A percentile compares a stretch with the other conserved stretches of the same genome.
These are phyloP conservation scores for Odontamblyopus lacepedii DNA, from an alignment of 2,797 vertebrate genomes.

Conservation along the genomic window DNA sequence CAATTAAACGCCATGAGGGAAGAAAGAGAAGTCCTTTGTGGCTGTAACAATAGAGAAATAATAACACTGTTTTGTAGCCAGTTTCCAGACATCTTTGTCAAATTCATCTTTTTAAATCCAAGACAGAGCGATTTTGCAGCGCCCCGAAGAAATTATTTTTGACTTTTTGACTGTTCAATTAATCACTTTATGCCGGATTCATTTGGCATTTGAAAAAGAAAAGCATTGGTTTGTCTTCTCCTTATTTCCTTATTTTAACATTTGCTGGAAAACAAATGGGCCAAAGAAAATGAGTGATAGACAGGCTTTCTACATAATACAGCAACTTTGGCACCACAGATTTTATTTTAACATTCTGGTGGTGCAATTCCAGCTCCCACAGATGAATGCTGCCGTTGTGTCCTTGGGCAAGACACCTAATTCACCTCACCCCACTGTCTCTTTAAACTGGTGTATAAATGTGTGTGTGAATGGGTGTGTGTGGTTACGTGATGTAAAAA, in stretches of 20 bases:
- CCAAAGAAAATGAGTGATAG: no score
- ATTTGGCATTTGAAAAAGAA: background rate
- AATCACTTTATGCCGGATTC: background rate
- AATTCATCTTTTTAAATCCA: background rate
- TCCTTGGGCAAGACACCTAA: no score
- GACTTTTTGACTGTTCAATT: background rate
- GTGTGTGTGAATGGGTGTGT: no score
- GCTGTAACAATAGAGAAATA: background rate
- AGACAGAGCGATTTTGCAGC: background rate
- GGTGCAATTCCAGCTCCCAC: no score
- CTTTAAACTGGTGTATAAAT: no score
- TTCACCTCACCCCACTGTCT: no score
- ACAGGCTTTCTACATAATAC: background rate
- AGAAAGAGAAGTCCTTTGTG: background rate
- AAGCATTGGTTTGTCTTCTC: background rate
- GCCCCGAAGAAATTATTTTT: background rate
- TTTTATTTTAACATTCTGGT: background rate
- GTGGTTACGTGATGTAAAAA: no score
- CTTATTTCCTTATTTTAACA: background rate
- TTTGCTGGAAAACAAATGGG: no score
- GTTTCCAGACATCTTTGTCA: background rate
- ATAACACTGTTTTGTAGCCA: background rate
- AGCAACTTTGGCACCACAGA: constrained; percentile 17
- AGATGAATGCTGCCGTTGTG: no score
- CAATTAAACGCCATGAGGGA: background rate